phyloP scores from a whole-genome alignment of 92 coral and sea anemone species.

The Zoanthus gigantus region DNA sequence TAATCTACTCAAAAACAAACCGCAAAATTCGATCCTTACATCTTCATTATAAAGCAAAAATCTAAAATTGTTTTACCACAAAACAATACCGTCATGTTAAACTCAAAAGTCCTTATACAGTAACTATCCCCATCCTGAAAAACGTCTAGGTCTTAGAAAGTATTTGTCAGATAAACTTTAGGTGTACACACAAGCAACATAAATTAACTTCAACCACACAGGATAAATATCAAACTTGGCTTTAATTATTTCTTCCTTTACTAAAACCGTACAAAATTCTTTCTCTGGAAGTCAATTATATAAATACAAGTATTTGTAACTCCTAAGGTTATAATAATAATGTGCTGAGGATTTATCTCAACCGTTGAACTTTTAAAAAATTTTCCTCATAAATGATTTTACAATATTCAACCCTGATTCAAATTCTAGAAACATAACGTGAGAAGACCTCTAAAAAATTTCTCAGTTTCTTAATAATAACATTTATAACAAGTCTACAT shows the following conservation, averaged over 20 bases:
- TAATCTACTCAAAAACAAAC: neutral
- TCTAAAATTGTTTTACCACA: no score
- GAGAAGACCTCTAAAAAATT: slow-evolving; percentile 73
- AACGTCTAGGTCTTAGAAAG: neutral
- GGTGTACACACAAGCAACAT: neutral
- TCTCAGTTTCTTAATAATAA: slow-evolving; percentile 77
- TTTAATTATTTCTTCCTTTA: slow-evolving; percentile 77
- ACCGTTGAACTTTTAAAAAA: slow-evolving; percentile 78
- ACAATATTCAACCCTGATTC: slow-evolving; percentile 74
- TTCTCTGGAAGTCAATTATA: slow-evolving; percentile 84
- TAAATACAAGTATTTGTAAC: slow-evolving; percentile 84
- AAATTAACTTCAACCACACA: slow-evolving; percentile 29
- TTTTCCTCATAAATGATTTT: slow-evolving; percentile 74
- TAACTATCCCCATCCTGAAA: neutral
- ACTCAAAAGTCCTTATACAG: no score
- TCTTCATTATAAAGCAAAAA: neutral
- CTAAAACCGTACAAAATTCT: slow-evolving; percentile 92
- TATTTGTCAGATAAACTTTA: neutral
- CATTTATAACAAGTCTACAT: slow-evolving; percentile 91
- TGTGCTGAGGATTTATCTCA: slow-evolving; percentile 71
- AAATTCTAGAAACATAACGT: slow-evolving; percentile 85
- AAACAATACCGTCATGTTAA: neutral
- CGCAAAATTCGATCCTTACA: neutral
- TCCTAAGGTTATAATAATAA: slow-evolving; percentile 60
- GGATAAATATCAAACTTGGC: slow-evolving; percentile 83